Evolutionary conservation across 2,888 invertebrate species (phyloP).

Genomic region (Tenthredo notha): DNA sequence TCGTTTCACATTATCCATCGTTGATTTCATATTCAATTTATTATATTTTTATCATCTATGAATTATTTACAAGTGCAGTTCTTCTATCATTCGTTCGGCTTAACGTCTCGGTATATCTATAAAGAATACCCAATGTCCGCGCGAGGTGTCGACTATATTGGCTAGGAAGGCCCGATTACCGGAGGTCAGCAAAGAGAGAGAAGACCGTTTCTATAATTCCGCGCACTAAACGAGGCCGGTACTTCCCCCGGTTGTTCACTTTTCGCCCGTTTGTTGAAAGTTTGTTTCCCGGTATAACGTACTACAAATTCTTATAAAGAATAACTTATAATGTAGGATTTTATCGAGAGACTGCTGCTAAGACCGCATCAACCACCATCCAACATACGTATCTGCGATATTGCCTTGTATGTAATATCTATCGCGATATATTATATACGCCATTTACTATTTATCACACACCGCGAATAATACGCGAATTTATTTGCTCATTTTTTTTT

Average conservation of each 20-base stretch:
- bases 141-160: constrained; percentile 36
- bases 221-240: constrained; percentile 39
- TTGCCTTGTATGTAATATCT: not conserved
- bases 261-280: constrained; percentile 23
- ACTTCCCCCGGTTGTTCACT: constrained; percentile 30
- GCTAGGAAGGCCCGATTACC: constrained; percentile 22
- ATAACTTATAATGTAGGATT: not conserved
- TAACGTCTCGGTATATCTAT: not conserved
- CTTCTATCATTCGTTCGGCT: not conserved
- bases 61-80: not conserved
- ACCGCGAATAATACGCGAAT: not conserved
- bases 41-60: not conserved
- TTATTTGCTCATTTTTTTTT: not conserved
- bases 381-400: not conserved
- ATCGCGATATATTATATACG: not conserved
- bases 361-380: not conserved
- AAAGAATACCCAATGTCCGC: not conserved
- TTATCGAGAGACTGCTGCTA: not conserved
- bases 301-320: not conserved
- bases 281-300: constrained; percentile 31
- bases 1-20: constrained; percentile 53
- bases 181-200: constrained; percentile 26
- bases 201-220: not conserved
- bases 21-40: constrained; percentile 7
- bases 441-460: not conserved